Evolutionary conservation across 2,888 invertebrate genomes (phyloP).

Genomic region (Polydrusus tereticollis): DNA sequence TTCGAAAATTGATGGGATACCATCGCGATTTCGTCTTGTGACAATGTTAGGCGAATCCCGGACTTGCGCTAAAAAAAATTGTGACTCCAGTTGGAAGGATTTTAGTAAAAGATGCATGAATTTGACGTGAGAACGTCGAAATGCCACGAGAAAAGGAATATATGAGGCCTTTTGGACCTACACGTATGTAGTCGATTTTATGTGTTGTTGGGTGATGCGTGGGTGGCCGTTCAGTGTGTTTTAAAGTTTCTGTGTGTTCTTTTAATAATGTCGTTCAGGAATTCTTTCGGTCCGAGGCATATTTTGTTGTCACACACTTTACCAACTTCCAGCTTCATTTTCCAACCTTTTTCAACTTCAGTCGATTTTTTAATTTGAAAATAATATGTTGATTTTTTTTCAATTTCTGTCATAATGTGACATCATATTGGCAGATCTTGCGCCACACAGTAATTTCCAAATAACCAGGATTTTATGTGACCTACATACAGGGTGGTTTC

Average conservation of each 20-base stretch:
- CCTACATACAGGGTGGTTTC: no score
- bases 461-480: no score
- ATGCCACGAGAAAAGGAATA: slow-evolving; percentile 46
- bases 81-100: slow-evolving; percentile 33
- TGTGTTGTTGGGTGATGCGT: slow-evolving; percentile 34
- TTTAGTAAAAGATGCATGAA: slow-evolving; percentile 40
- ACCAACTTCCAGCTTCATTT: not conserved
- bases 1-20: slow-evolving; percentile 29
- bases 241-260: slow-evolving; percentile 43
- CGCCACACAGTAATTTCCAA: no score
- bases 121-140: slow-evolving; percentile 36
- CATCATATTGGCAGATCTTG: not conserved
- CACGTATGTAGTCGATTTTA: slow-evolving; percentile 43
- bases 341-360: not conserved
- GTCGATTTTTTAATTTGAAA: not conserved
- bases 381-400: not conserved
- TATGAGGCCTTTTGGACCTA: slow-evolving; percentile 42
- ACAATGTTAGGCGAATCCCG: slow-evolving; percentile 32
- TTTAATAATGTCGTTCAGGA: slow-evolving; percentile 34
- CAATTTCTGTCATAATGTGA: not conserved
- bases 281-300: slow-evolving; percentile 4
- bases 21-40: slow-evolving; percentile 24
- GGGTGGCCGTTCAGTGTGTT: slow-evolving; percentile 44
- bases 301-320: not conserved
- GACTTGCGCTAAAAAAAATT: slow-evolving; percentile 33